phyloP scores from a whole-genome alignment of 92 coral and sea anemone species.

The Meandrina meandrites region DNA sequence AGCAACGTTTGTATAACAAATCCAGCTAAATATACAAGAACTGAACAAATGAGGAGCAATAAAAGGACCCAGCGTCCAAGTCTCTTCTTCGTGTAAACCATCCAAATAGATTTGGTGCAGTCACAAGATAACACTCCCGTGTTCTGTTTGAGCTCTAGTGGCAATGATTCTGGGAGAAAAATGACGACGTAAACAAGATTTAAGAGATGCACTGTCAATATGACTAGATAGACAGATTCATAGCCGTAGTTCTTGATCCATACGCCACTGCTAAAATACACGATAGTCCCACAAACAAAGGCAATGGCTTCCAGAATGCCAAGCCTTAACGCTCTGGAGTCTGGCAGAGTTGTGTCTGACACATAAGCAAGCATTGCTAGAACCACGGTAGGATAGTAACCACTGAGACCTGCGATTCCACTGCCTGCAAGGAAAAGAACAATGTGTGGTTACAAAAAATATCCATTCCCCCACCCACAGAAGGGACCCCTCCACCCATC shows the following conservation, averaged over 20 bases:
- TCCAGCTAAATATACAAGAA: constrained; percentile 60
- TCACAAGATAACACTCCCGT: constrained; percentile 43
- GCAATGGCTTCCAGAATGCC: constrained; percentile 90
- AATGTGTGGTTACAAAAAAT: too few species aligned
- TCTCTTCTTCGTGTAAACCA: constrained; percentile 70
- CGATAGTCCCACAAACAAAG: constrained; percentile 80
- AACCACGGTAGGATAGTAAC: constrained; percentile 86
- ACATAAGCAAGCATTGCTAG: constrained; percentile 82
- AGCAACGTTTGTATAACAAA: constrained; percentile 66
- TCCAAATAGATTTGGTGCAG: constrained; percentile 59
- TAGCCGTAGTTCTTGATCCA: constrained; percentile 82
- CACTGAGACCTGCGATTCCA: constrained; percentile 69
- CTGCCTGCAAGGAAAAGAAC: constrained; percentile 45
- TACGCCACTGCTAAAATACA: constrained; percentile 82
- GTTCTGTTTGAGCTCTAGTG: constrained; percentile 35
- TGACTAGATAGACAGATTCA: constrained; percentile 75
- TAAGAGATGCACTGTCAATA: constrained; percentile 67
- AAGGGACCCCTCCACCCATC: too few species aligned
- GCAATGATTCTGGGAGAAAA: constrained; percentile 83
- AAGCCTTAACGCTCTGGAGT: constrained; percentile 69
- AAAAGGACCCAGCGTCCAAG: constrained; percentile 76
- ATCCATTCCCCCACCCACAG: too few species aligned
- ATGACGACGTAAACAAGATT: constrained; percentile 70
- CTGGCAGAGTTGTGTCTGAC: constrained; percentile 78
- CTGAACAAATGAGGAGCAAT: constrained; percentile 54